Evolutionary conservation across 2,797 vertebrate species (phyloP), one percentile per base, ranked within the genome.

Genomic region (Apogon hyalosoma): DNA sequence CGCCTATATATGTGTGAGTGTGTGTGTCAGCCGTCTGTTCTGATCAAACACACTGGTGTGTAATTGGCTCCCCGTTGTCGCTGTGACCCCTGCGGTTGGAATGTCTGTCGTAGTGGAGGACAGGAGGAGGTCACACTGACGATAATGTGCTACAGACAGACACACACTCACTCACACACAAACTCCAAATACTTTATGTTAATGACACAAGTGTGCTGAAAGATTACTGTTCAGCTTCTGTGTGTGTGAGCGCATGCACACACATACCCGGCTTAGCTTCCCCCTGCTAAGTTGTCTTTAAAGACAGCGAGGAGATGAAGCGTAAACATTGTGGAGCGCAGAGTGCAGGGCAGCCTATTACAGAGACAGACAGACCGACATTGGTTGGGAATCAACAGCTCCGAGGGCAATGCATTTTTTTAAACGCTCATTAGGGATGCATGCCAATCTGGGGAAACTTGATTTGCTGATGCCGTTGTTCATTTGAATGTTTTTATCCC

Each of bases 31-130:
- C 83, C 87, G 90, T 92, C 90, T 83, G 86, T 78, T 92, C 90
- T 88, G 90, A 92, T 92, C 90, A 91, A 90, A 92, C 86, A 93
- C 82, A 84, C 89, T 87, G 82, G 88, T 92, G 87, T 91, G 90
- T 92, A 91, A 92, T 92, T 92, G 90, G 92, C 90, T 90, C 87
- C 90, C 92, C 49, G 88, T 91, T 80, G 89, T 80, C 47, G 60
- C 63, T 66, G 80, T 90, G 89, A 93, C 87, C 92, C 90, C 88
- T 83, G 87, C 54, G 82, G 90, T 87, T 83, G 87, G 84, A 88
- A 89, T 90, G 86, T 89, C 87, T 88, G 86, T 88, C 72, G 73
- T 82, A 67, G 79, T 65, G 78, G 87, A 88, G 85, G 90, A 91
- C 87, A 83, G 88, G 88, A 92, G 70, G 91, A 90, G 88, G 89